These are phyloP conservation scores for Leptinotarsa texana DNA, from an alignment of 1,140 invertebrate species.

Conservation along the genomic window DNA sequence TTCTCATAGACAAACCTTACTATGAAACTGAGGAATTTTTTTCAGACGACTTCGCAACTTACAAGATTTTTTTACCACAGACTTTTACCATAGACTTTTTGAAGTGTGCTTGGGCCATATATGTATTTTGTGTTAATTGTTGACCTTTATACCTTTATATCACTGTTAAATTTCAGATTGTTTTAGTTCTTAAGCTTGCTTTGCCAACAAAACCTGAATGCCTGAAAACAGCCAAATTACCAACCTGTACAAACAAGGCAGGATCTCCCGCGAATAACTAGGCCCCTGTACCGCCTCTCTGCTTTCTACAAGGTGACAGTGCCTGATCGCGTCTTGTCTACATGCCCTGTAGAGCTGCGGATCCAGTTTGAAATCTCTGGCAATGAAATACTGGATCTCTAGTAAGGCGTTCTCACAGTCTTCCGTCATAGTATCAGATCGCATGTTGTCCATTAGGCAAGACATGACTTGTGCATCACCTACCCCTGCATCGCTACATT, in stretches of 20 bases:
- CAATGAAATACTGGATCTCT: conserved; percentile 97
- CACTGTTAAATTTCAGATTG: too few relatives aligned
- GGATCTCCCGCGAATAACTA: conserved; percentile 71
- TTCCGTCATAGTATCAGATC: conserved; percentile 80
- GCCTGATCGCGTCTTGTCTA: conserved; percentile 78
- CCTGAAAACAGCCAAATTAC: neutral
- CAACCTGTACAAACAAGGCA: conserved; percentile 86
- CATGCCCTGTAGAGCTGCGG: conserved; percentile 84
- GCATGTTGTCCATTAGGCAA: conserved; percentile 89
- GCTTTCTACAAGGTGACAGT: conserved; percentile 83
- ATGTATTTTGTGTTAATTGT: too few relatives aligned
- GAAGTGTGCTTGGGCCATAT: too few relatives aligned
- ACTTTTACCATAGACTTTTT: too few relatives aligned
- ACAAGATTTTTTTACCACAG: too few relatives aligned
- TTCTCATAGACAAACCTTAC: too few relatives aligned
- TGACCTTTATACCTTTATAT: too few relatives aligned
- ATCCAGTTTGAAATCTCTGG: conserved; percentile 92
- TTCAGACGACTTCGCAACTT: too few relatives aligned
- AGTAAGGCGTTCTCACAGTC: conserved; percentile 89
- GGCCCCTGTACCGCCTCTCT: conserved; percentile 70
- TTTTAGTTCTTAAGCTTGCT: too few relatives aligned
- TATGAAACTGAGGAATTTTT: too few relatives aligned
- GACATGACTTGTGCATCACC: conserved; percentile 83
- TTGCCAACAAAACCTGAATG: neutral
- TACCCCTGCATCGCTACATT: conserved; percentile 69